Evolutionary conservation across 1,140 invertebrate genomes (phyloP).

Genomic region (Lethocerus indicus): DNA sequence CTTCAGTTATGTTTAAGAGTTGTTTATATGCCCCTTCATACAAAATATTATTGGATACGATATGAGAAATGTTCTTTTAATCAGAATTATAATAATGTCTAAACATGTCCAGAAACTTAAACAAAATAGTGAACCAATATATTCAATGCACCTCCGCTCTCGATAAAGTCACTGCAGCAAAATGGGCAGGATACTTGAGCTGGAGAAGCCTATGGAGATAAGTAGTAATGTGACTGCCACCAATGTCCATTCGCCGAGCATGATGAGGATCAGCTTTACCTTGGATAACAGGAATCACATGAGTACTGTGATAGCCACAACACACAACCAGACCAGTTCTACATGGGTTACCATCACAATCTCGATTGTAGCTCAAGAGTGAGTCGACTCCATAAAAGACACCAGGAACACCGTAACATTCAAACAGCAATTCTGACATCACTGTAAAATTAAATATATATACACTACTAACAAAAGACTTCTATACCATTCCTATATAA

Average conservation of each 20-base stretch:
- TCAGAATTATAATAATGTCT: too few species aligned
- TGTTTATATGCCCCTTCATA: too few species aligned
- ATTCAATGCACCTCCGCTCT: constrained; percentile 50
- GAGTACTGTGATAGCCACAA: constrained; percentile 74
- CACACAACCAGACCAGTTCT: constrained; percentile 56
- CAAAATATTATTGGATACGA: too few species aligned
- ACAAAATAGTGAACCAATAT: not conserved
- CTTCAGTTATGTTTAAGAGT: too few species aligned
- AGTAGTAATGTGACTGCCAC: constrained; percentile 68
- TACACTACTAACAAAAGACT: not conserved
- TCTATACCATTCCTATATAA: constrained; percentile 12
- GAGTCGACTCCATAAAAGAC: constrained; percentile 78
- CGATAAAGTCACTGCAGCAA: constrained; percentile 68
- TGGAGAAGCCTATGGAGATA: constrained; percentile 84
- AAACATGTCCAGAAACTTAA: too few species aligned
- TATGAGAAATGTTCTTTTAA: too few species aligned
- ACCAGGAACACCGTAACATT: constrained; percentile 76
- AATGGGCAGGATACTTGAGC: constrained; percentile 83
- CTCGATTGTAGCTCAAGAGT: constrained; percentile 59
- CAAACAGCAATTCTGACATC: constrained; percentile 89
- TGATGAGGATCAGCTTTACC: constrained; percentile 49
- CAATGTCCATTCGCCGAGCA: constrained; percentile 65
- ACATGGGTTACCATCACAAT: constrained; percentile 45
- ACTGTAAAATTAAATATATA: constrained; percentile 26
- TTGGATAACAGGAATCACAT: constrained; percentile 62